phyloP scores from a whole-genome alignment of 2,113 vertebrate genomes.

The Gambusia holbrooki region DNA sequence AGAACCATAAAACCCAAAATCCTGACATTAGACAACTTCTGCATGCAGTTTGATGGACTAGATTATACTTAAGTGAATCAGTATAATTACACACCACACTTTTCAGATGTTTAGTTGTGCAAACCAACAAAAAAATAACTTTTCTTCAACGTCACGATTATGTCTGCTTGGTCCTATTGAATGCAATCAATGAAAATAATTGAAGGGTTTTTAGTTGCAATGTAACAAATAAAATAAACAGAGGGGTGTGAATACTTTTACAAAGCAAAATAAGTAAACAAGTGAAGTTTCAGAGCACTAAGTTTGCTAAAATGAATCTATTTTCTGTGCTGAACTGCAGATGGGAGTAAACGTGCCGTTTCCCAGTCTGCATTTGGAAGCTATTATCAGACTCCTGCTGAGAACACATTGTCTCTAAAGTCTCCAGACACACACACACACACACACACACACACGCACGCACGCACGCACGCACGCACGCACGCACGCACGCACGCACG shows the following conservation, averaged over 20 bases:
- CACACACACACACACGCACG: constrained; percentile 32
- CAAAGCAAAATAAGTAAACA: background rate
- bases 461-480: constrained; percentile 25
- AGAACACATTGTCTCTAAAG: constrained; percentile 50
- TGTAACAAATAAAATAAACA: background rate
- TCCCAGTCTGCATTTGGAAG: constrained; percentile 57
- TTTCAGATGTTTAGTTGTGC: background rate
- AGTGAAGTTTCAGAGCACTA: background rate
- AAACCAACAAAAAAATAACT: background rate
- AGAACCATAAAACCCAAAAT: no score
- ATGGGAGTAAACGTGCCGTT: constrained; percentile 38
- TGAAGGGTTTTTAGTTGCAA: background rate
- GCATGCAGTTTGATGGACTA: background rate
- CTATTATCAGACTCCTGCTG: constrained; percentile 65
- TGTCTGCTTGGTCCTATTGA: background rate
- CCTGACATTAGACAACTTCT: background rate
- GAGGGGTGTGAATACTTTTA: background rate
- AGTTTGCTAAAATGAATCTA: background rate
- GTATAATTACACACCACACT: background rate
- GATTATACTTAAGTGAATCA: background rate
- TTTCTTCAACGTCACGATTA: background rate
- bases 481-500: constrained; percentile 30
- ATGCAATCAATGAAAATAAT: background rate
- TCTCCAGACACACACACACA: constrained; percentile 22
- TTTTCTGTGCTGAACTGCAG: constrained; percentile 12